phyloP scores from a whole-genome alignment of 2,797 vertebrate genomes.

The Manis javanica region DNA sequence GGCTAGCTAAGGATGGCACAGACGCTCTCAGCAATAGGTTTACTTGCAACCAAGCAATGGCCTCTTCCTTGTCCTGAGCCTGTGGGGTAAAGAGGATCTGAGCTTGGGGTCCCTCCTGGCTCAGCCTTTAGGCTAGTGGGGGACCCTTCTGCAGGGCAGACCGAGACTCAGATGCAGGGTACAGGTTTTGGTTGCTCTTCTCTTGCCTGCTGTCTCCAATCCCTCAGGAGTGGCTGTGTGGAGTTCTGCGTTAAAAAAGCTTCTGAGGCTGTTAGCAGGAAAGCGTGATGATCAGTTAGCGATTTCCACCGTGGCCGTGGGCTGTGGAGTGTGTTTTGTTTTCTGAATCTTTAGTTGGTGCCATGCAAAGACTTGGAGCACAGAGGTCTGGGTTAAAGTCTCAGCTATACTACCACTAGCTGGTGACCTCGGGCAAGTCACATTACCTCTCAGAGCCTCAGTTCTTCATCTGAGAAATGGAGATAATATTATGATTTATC shows the following conservation, averaged over 20 bases:
- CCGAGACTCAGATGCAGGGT: background rate
- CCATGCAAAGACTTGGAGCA: too few relatives aligned
- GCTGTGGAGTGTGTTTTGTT: accelerated
- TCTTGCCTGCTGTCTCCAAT: background rate
- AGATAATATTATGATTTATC: background rate
- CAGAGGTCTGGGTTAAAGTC: background rate
- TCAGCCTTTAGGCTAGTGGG: background rate
- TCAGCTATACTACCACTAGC: background rate
- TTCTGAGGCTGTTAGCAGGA: background rate
- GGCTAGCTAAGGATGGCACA: background rate
- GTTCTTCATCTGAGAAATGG: background rate
- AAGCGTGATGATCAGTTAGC: accelerated
- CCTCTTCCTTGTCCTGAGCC: background rate
- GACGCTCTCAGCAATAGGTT: background rate
- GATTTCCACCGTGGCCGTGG: accelerated
- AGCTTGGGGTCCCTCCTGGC: background rate
- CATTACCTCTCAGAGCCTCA: background rate
- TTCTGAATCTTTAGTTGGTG: background rate
- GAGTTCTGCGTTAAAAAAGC: background rate
- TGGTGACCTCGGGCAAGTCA: background rate
- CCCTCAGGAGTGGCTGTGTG: too few relatives aligned
- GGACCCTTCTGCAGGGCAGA: background rate
- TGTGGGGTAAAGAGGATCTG: background rate
- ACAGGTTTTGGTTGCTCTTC: background rate
- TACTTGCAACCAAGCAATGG: background rate